A percentile compares a stretch with the other conserved stretches of the same genome.
Conservation (phyloP, 64 coral and sea anemone genomes). For the Platygyra sinensis region DNA sequence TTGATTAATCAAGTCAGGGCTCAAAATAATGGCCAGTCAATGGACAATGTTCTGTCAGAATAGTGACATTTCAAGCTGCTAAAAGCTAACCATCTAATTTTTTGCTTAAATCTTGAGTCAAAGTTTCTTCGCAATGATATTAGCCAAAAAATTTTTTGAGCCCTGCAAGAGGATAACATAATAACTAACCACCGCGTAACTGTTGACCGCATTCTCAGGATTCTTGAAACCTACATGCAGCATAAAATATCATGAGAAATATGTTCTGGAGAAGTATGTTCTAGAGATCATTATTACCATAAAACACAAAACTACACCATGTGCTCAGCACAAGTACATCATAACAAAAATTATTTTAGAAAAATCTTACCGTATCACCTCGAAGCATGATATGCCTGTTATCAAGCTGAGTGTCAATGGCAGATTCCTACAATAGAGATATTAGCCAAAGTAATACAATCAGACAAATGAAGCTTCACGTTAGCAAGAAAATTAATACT, state of each 20-base stretch:
- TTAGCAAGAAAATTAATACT: too few relatives aligned
- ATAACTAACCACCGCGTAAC: constrained; percentile 80
- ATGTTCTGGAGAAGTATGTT: not conserved
- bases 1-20: too few relatives aligned
- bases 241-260: not conserved
- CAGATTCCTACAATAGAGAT: constrained; percentile 72
- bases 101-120: too few relatives aligned
- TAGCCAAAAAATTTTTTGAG: too few relatives aligned
- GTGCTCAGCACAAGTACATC: not conserved
- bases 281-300: too few relatives aligned
- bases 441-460: not conserved
- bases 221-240: constrained; percentile 74
- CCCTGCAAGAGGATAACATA: not conserved
- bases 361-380: constrained; percentile 82
- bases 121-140: too few relatives aligned
- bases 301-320: not conserved
- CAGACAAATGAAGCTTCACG: too few relatives aligned
- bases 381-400: constrained; percentile 93
- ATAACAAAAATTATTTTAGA: not conserved
- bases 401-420: constrained; percentile 94
- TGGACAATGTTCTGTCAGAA: too few relatives aligned
- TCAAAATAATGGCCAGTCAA: too few relatives aligned
- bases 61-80: too few relatives aligned
- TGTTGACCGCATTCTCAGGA: constrained; percentile 84
- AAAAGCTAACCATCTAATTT: too few relatives aligned